Evolutionary conservation across 2,888 invertebrate species (phyloP).

Genomic region (Eupithecia exiguata): DNA sequence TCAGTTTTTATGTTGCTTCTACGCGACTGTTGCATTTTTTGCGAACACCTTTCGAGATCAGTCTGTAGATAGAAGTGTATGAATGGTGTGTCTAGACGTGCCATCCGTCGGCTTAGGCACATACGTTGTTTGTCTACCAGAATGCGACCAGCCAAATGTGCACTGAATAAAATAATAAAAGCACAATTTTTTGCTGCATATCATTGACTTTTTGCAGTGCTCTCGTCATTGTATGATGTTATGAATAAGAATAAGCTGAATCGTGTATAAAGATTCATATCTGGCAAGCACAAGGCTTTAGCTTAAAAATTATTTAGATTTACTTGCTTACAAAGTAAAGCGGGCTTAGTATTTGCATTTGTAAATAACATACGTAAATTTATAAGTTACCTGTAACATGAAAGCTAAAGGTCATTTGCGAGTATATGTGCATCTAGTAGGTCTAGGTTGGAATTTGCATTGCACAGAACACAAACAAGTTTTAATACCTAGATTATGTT

Average conservation of each 20-base stretch:
- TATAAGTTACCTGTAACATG: neutral
- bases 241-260: constrained; percentile 64
- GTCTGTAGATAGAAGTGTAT: constrained; percentile 68
- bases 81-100: constrained; percentile 72
- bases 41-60: constrained; percentile 61
- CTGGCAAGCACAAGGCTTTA: constrained; percentile 47
- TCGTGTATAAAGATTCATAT: constrained; percentile 63
- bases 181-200: constrained; percentile 57
- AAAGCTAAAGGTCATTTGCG: neutral
- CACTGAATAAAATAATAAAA: constrained; percentile 64
- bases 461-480: neutral
- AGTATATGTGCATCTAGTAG: neutral
- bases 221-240: constrained; percentile 52
- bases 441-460: neutral
- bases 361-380: neutral
- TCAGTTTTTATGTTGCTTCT: constrained; percentile 55
- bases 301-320: constrained; percentile 45
- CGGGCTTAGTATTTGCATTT: neutral
- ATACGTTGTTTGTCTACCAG: constrained; percentile 56
- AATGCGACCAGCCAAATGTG: constrained; percentile 59
- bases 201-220: constrained; percentile 55
- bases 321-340: neutral
- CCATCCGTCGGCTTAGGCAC: constrained; percentile 64
- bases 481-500: neutral
- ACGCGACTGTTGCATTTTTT: constrained; percentile 62